Conservation (phyloP, 2,888 invertebrate species). For the Busseola fusca region DNA sequence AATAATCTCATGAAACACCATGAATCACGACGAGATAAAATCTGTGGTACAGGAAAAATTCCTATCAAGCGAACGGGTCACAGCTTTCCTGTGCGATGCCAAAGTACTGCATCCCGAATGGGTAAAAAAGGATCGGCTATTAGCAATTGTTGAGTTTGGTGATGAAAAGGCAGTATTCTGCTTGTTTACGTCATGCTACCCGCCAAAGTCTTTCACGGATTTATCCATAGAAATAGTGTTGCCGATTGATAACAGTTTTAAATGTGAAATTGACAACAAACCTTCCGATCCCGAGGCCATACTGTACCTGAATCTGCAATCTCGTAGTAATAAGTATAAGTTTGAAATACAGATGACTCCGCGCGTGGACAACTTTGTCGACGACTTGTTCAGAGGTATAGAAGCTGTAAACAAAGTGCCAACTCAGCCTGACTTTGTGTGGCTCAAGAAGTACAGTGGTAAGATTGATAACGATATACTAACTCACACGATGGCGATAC, state of each 20-base stretch:
- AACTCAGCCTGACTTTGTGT: conserved; percentile 87
- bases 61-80: conserved; percentile 84
- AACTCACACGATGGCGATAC: conserved; percentile 77
- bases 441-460: conserved; percentile 90
- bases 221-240: conserved; percentile 94
- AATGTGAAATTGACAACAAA: conserved; percentile 92
- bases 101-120: conserved; percentile 86
- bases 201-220: conserved; percentile 93
- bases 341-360: conserved; percentile 87
- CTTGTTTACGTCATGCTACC: conserved; percentile 88
- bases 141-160: conserved; percentile 86
- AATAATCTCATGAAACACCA: conserved; percentile 69
- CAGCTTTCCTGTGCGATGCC: conserved; percentile 84
- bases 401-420: conserved; percentile 90
- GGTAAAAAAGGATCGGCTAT: conserved; percentile 83
- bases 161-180: conserved; percentile 88
- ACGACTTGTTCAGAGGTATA: conserved; percentile 92
- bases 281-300: conserved; percentile 86
- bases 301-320: conserved; percentile 86
- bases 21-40: conserved; percentile 86
- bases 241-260: conserved; percentile 94
- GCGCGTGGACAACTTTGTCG: conserved; percentile 92
- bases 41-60: conserved; percentile 87
- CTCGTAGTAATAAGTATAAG: conserved; percentile 83
- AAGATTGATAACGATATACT: conserved; percentile 81